Evolutionary conservation across 2,113 vertebrate species (phyloP), one percentile per base, ranked within the genome.

Genomic region (Burhinus bistriatus): DNA sequence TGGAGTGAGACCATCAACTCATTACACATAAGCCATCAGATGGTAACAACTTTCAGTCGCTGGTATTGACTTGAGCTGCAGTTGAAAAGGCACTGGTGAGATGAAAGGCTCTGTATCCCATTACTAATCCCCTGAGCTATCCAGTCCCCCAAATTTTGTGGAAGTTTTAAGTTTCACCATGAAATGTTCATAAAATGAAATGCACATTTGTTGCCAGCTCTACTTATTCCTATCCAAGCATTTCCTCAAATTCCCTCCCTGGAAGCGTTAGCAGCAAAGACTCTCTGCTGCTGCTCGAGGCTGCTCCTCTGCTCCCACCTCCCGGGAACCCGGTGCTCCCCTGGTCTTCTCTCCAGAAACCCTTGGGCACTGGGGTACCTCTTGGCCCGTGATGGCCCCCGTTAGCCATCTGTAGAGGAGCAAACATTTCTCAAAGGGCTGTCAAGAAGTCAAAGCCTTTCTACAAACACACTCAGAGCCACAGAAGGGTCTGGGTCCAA

Each of bases 121-220:
- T 98, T 98, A 98, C 97, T 97, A 97, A 98, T 97, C 96, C 97
- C 95, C 94, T 92, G 97, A 97, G 95, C 89, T 79, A 96, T 96
- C 95, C 95, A 83, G 97, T 97, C 90, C 87, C 96, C 95, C 83
- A 97, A 95, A 97, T 97, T 97, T 97, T 93, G 95, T 94, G 95
- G 96, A 96, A 95, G 97, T 97, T 96, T 98, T 97, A 97, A 93
- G 95, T 98, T 98, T 97, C 97, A 97, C 96, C 97, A 96, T 97
- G 96, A 97, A 97, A 97, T 94, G 94, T 89, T 97, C 93, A 88
- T 94, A 92, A 97, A 98, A 98, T 97, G 97, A 97, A 98, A 97
- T 47, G 93, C 97, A 98, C 95, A 97, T 97, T 97, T 97, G 89
- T 95, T 97, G 93, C 95, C 95, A 95, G 93, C 82, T 96, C 75